Percentiles rank a stretch among this genome's conserved stretches.
phyloP scores from a whole-genome alignment of 2,113 vertebrate species.

The Pomatostomus ruficeps region DNA sequence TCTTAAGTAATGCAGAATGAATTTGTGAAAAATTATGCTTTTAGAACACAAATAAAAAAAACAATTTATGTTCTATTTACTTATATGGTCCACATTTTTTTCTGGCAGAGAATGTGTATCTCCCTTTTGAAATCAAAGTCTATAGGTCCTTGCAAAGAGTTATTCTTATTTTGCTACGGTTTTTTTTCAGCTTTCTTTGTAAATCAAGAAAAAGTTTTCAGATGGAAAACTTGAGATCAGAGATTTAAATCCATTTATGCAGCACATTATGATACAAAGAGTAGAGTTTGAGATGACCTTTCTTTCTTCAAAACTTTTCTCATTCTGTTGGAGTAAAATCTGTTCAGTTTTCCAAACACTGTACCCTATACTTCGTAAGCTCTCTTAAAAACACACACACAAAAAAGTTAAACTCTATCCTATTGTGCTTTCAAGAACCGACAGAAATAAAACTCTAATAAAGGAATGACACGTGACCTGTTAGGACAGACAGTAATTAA shows the following conservation, averaged over 20 bases:
- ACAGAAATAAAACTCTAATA: not conserved
- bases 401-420: not conserved
- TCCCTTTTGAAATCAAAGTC: not conserved
- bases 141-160: not conserved
- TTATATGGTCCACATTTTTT: not conserved
- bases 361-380: fast-evolving
- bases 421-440: not conserved
- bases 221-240: not conserved
- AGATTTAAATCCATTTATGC: not conserved
- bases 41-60: not conserved
- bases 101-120: fast-evolving
- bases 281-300: not conserved
- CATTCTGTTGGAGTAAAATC: not conserved
- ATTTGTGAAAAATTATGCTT: not conserved
- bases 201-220: not conserved
- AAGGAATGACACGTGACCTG: not conserved
- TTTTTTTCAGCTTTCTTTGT: not conserved
- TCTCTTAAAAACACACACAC: not conserved
- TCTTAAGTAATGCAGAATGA: not conserved
- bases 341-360: not conserved
- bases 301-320: not conserved
- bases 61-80: fast-evolving
- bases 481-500: not conserved
- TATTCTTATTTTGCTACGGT: not conserved
- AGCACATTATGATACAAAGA: not conserved